A percentile compares a stretch with the other conserved stretches of the same genome.
phyloP scores from a whole-genome alignment of 2,797 vertebrate genomes.

The Podarcis siculus region DNA sequence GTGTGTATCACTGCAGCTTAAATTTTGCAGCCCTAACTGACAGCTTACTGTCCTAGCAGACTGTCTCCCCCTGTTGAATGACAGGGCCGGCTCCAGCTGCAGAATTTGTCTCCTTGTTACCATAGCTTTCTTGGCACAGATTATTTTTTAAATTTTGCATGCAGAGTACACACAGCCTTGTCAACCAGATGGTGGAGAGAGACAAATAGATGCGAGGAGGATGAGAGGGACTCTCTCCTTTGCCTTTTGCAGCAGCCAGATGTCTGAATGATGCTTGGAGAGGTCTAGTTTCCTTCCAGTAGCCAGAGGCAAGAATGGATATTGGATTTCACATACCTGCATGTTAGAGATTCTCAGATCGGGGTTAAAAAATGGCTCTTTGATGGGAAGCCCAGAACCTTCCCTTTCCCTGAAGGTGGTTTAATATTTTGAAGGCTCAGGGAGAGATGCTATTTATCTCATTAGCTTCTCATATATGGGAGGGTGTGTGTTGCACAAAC shows the following conservation, averaged over 20 bases:
- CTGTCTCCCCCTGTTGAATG: neutral
- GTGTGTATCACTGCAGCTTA: neutral
- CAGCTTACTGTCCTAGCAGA: neutral
- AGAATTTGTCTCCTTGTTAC: neutral
- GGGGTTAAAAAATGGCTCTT: neutral
- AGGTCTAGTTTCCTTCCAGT: neutral
- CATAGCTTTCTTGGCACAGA: neutral
- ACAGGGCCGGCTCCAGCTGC: neutral
- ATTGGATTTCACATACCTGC: slow-evolving; percentile 11
- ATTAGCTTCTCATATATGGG: neutral
- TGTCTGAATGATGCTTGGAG: slow-evolving; percentile 22
- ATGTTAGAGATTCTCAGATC: neutral
- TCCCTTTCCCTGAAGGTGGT: neutral
- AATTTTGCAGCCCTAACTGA: neutral
- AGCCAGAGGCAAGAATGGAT: neutral
- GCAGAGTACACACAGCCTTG: neutral
- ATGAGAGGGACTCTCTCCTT: neutral
- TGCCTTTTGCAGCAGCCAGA: slow-evolving; percentile 10
- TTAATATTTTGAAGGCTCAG: neutral
- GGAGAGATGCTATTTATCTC: neutral
- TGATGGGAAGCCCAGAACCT: slow-evolving; percentile 1
- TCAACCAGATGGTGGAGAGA: neutral
- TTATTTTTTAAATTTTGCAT: neutral
- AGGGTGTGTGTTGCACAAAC: neutral
- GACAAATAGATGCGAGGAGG: neutral